Conservation (phyloP, 2,113 vertebrate genomes). For the Takifugu bimaculatus region DNA sequence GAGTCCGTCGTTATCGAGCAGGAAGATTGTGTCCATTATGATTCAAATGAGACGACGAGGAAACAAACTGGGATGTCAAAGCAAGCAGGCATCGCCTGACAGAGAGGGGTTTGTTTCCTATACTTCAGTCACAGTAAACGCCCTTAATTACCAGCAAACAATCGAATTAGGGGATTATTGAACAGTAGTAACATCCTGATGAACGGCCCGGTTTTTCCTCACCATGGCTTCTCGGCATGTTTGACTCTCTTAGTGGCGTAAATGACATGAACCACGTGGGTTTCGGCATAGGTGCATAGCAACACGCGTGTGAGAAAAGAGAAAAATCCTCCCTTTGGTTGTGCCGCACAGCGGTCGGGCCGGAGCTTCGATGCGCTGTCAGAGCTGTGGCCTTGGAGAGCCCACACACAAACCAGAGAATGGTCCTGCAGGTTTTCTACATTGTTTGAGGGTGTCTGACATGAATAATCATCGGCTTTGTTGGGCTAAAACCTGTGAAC, state of each 20-base stretch:
- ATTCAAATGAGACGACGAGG: slow-evolving; percentile 39
- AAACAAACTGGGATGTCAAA: slow-evolving; percentile 26
- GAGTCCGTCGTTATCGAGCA: slow-evolving; percentile 13
- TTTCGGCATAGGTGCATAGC: too few species aligned
- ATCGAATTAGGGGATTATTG: too few species aligned
- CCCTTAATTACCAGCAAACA: too few species aligned
- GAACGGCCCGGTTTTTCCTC: too few species aligned
- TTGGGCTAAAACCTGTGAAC: slow-evolving; percentile 28
- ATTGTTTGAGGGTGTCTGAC: slow-evolving; percentile 13
- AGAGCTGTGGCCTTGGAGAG: slow-evolving; percentile 51
- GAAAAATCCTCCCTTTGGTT: slow-evolving; percentile 21
- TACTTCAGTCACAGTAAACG: too few species aligned
- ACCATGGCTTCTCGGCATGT: too few species aligned
- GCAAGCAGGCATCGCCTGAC: too few species aligned
- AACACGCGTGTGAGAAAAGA: slow-evolving; percentile 1
- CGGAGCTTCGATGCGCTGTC: slow-evolving; percentile 26
- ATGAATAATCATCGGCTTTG: slow-evolving; percentile 32
- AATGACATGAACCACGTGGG: too few species aligned
- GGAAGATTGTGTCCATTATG: slow-evolving; percentile 15
- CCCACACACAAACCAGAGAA: slow-evolving; percentile 32
- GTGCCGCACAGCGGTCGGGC: slow-evolving; percentile 13
- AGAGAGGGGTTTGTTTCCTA: too few species aligned
- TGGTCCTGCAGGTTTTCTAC: slow-evolving; percentile 27
- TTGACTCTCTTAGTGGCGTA: too few species aligned
- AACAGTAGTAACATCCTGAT: too few species aligned